Percentiles rank a stretch among this genome's conserved stretches.
These are phyloP conservation scores for Prorops nasuta DNA, from an alignment of 1,140 invertebrate genomes.

Conservation along the genomic window DNA sequence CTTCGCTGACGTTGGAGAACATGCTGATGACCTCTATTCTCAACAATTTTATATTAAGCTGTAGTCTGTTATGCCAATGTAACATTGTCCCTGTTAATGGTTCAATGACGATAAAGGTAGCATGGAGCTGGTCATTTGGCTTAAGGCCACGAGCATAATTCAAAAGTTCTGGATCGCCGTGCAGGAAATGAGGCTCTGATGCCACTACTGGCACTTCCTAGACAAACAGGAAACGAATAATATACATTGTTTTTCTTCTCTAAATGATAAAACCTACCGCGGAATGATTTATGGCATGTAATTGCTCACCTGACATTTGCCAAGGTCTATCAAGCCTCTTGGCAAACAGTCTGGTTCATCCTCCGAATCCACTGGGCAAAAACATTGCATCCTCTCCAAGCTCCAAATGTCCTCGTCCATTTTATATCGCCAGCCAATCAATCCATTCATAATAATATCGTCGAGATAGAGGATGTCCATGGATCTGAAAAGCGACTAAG, in stretches of 20 bases:
- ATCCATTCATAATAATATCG: constrained; percentile 9
- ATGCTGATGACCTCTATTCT: constrained; percentile 8
- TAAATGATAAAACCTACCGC: too few species aligned
- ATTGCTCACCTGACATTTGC: constrained; percentile 25
- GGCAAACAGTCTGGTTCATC: constrained; percentile 17
- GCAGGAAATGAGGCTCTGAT: constrained; percentile 35
- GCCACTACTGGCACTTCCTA: constrained; percentile 22
- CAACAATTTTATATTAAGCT: constrained; percentile 22
- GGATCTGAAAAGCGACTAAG: too few species aligned
- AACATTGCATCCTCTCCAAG: constrained; percentile 16
- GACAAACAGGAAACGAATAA: background rate
- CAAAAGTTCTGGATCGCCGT: constrained; percentile 20
- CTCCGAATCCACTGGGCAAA: constrained; percentile 14
- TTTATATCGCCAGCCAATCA: constrained; percentile 18
- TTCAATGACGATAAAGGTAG: constrained; percentile 22
- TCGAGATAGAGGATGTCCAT: too few species aligned
- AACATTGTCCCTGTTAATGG: constrained; percentile 27
- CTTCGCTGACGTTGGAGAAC: constrained; percentile 26
- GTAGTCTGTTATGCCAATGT: constrained; percentile 19
- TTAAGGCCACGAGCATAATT: constrained; percentile 20
- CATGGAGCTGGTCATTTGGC: constrained; percentile 24
- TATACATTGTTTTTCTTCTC: background rate
- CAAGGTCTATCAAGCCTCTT: constrained; percentile 25
- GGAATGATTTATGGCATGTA: too few species aligned
- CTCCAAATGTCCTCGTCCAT: constrained; percentile 12